Percentiles rank a stretch among this genome's conserved stretches.
These are phyloP conservation scores for Tachina lurida DNA, from an alignment of 2,888 invertebrate species.

Conservation along the genomic window DNA sequence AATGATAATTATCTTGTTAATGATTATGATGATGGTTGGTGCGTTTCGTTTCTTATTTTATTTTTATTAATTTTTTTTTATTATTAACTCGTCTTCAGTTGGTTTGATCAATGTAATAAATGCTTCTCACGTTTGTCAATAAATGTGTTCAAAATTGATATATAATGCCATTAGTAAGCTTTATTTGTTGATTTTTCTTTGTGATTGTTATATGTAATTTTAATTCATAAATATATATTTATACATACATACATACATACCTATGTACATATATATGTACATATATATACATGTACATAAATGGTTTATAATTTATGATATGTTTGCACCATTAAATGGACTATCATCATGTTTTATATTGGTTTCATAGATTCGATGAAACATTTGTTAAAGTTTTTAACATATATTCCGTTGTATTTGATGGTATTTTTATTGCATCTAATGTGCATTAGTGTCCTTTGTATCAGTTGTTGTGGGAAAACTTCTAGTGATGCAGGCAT, in stretches of 20 bases:
- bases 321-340: constrained; percentile 48
- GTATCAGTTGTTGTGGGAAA: too few relatives aligned
- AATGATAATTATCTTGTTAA: constrained; percentile 48
- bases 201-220: constrained; percentile 47
- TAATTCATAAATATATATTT: constrained; percentile 33
- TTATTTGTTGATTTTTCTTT: constrained; percentile 38
- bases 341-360: constrained; percentile 24
- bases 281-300: background rate
- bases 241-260: too few relatives aligned
- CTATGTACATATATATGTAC: too few relatives aligned
- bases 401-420: too few relatives aligned
- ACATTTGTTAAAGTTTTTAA: too few relatives aligned
- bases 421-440: too few relatives aligned
- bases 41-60: constrained; percentile 15
- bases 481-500: too few relatives aligned
- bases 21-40: constrained; percentile 36
- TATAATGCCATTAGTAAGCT: constrained; percentile 61
- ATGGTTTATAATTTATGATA: constrained; percentile 38
- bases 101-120: constrained; percentile 38
- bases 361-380: too few relatives aligned
- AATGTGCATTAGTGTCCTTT: too few relatives aligned
- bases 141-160: constrained; percentile 60
- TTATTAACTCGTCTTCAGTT: constrained; percentile 29
- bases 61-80: background rate
- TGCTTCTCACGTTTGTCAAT: constrained; percentile 69